These are phyloP conservation scores for Ovis aries DNA, from an alignment of 2,113 vertebrate species.

Conservation along the genomic window ARS-UI_Ramb_v3.0 NC_056077.1:4082001-4082500, in stretches of 20 bases:
- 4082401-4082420: accelerated
- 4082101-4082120: conserved; percentile 87
- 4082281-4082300: not conserved
- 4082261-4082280: not conserved
- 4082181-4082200: not conserved
- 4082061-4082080: conserved; percentile 82
- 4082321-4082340: not conserved
- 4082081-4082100: conserved; percentile 84
- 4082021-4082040: conserved; percentile 90
- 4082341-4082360: not conserved
- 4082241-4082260: not conserved
- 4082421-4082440: conserved; percentile 92
- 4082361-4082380: not conserved
- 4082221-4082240: accelerated
- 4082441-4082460: conserved; percentile 91
- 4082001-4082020: conserved; percentile 69
- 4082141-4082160: conserved; percentile 99
- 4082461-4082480: conserved; percentile 86
- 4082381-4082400: accelerated
- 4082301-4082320: not conserved
- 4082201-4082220: not conserved
- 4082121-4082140: conserved; percentile 90
- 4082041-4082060: conserved; percentile 84
- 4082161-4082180: not conserved
- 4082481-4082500: conserved; percentile 92